A percentile compares a stretch with the other conserved stretches of the same genome.
Conservation (phyloP, 2,797 vertebrate species). For the Oreortyx pictus region DNA sequence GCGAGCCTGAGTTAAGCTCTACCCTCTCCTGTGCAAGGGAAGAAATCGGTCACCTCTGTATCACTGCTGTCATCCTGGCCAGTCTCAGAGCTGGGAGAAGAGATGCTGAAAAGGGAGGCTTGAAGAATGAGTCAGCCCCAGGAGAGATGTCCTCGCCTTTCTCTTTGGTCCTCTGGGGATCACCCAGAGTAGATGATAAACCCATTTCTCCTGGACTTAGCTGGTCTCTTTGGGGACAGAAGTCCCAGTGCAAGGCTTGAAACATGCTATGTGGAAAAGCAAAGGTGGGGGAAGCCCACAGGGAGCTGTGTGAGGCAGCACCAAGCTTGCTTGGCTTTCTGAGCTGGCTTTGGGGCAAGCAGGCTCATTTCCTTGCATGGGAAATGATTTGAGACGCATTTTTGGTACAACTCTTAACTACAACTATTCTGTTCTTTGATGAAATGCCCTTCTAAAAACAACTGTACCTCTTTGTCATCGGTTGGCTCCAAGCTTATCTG, state of each 20-base stretch:
- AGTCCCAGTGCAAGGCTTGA: background rate
- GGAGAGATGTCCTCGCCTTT: background rate
- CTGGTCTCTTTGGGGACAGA: background rate
- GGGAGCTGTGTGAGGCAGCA: background rate
- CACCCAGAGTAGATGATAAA: background rate
- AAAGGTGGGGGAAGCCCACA: background rate
- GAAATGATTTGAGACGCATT: background rate
- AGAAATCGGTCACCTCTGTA: background rate
- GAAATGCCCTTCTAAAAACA: background rate
- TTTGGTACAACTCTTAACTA: background rate
- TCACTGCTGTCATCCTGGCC: background rate
- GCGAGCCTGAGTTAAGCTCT: background rate
- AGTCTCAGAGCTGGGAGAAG: background rate
- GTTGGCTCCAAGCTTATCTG: background rate
- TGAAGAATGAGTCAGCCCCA: slow-evolving; percentile 20
- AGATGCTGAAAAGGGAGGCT: background rate
- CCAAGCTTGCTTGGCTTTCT: background rate
- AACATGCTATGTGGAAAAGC: background rate
- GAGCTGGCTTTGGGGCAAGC: background rate
- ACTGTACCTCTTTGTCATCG: background rate
- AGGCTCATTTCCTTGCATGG: background rate
- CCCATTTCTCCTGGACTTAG: background rate
- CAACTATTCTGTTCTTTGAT: background rate
- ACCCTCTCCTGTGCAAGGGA: background rate
- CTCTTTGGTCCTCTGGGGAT: background rate